phyloP scores from a whole-genome alignment of 2,888 invertebrate genomes.

The Melanchra persicariae region DNA sequence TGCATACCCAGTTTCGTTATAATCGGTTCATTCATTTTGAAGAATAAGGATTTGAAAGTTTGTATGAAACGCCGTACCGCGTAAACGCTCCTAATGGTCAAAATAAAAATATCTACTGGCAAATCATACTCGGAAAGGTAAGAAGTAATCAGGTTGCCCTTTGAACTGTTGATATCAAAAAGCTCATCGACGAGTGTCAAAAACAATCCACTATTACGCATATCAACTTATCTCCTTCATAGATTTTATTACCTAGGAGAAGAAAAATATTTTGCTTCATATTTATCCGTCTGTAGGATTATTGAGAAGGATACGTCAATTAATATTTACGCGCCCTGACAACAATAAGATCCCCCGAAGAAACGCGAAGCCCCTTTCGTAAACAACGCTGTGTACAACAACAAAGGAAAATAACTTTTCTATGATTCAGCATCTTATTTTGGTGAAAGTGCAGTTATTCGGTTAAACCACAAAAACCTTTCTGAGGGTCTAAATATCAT shows the following conservation, averaged over 20 bases:
- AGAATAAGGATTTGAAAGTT: no score
- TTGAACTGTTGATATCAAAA: not conserved
- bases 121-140: no score
- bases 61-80: no score
- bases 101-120: no score
- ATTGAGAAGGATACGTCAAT: conserved; percentile 7
- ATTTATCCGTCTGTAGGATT: not conserved
- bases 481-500: conserved; percentile 50
- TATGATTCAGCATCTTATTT: conserved; percentile 19
- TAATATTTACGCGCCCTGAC: conserved; percentile 16
- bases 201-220: not conserved
- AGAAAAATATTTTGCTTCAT: not conserved
- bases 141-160: not conserved
- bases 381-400: conserved; percentile 21
- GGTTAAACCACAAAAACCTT: conserved; percentile 50
- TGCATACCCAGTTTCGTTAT: no score
- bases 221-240: not conserved
- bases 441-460: conserved; percentile 47
- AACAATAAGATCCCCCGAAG: conserved; percentile 1
- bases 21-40: no score
- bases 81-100: no score
- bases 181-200: not conserved
- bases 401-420: conserved; percentile 33
- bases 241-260: not conserved
- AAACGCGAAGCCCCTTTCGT: not conserved